Evolutionary conservation across 2,113 vertebrate genomes (phyloP), one percentile per base, ranked within the genome.

Genomic region (Onychorhynchus coronatus): DNA sequence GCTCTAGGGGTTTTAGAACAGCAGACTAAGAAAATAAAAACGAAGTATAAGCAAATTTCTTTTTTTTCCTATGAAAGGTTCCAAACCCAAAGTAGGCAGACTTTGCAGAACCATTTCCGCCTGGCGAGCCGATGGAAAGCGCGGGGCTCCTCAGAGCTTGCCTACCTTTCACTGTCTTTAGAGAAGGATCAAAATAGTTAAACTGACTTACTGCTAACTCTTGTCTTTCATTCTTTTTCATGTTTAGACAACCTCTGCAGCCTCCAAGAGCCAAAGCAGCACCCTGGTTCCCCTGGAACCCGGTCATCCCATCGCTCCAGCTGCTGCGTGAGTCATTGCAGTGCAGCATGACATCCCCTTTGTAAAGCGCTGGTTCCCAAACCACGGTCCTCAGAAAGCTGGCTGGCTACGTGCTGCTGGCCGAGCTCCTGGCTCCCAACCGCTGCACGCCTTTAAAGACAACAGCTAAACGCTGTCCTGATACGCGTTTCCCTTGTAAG

Each of bases 1-100:
- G 2, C 44, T 76, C 73, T 28, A 65, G 70, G 31, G 78, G 22
- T 70, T 90, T 96, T 50, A 91, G 76, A 95, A 19, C 41, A 85
- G 66, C 44, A 94, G 33, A 89, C 46, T 42, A 72, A 89, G 70
- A 95, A 96, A 96, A 95, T 82, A 91, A 93, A 87, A 86, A 87
- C 0, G 0, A 92, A 91, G 46, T n/a, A 81, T 35, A 95, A 78
- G 67, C 17, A 80, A 91, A 72, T 93, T 75, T 93, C 24, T 91
- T 75, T 81, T 81, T 41, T 73, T 88, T 96, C 89, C 80, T 67
- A 49, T 21, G 61, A 49, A 85, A 58, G 55, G 41, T 78, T 96
- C 93, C 80, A 96, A 97, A 97, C 50, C 68, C 77, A 78, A 87
- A 93, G 66, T 4, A 79, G 68, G 63, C 85, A 86, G 93, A n/a